Evolutionary conservation across 2,797 vertebrate genomes (phyloP).

Genomic region (Synanceia verrucosa): DNA sequence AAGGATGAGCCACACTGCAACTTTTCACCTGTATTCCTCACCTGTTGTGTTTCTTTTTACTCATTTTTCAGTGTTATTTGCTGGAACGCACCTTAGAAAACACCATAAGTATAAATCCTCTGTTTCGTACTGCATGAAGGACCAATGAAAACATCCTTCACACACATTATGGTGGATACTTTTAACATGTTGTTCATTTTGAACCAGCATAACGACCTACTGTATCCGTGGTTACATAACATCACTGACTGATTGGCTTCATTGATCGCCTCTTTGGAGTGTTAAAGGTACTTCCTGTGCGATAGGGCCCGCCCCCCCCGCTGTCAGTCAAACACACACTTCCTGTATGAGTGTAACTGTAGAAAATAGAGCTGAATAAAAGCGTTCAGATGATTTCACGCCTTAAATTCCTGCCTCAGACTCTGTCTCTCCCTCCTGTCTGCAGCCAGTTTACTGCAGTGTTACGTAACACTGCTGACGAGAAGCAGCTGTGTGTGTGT

Average conservation of each 20-base stretch:
- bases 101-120: neutral
- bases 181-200: neutral
- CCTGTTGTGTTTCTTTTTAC: neutral
- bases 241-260: constrained; percentile 37
- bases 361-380: neutral
- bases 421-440: neutral
- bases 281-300: constrained; percentile 32
- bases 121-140: neutral
- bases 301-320: constrained; percentile 35
- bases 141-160: neutral
- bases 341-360: no score
- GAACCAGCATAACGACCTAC: neutral
- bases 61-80: neutral
- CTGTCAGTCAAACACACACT: constrained; percentile 43
- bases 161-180: neutral
- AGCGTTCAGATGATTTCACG: constrained; percentile 5
- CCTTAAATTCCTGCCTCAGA: neutral
- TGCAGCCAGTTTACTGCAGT: constrained; percentile 73
- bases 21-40: neutral
- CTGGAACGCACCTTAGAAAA: neutral
- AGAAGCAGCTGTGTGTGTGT: constrained; percentile 50
- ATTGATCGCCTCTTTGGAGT: constrained; percentile 46
- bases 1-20: neutral
- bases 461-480: constrained; percentile 79
- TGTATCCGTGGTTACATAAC: constrained; percentile 32